Conservation (phyloP, 2,888 invertebrate genomes). For the Adela reaumurella region DNA sequence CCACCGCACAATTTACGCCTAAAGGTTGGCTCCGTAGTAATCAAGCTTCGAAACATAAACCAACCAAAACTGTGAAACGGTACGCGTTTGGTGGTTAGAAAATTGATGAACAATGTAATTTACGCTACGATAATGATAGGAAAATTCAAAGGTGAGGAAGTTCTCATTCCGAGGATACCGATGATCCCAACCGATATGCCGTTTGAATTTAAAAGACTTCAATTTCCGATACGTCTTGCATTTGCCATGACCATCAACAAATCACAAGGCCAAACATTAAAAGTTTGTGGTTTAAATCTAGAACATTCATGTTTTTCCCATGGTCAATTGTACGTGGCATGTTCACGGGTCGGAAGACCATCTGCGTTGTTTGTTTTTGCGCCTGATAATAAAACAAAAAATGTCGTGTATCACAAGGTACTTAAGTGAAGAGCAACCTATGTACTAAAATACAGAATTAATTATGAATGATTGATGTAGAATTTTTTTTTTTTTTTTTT, state of each 20-base stretch:
- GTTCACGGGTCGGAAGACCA: constrained; percentile 15
- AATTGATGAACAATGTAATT: constrained; percentile 15
- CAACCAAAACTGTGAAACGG: constrained; percentile 15
- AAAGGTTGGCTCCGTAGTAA: constrained; percentile 18
- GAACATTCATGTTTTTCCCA: constrained; percentile 14
- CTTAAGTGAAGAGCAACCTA: neutral
- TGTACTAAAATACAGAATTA: neutral
- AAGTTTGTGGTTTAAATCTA: constrained; percentile 14
- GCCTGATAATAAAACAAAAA: constrained; percentile 11
- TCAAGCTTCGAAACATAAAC: constrained; percentile 18
- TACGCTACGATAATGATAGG: constrained; percentile 11
- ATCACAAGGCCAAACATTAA: constrained; percentile 17
- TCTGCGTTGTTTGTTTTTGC: constrained; percentile 11
- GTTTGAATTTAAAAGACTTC: constrained; percentile 13
- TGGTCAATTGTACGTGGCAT: constrained; percentile 19
- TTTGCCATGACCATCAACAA: constrained; percentile 20
- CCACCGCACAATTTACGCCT: constrained; percentile 17
- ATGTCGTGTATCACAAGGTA: neutral
- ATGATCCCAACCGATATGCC: constrained; percentile 9
- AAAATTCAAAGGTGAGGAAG: constrained; percentile 4
- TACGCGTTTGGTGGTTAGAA: constrained; percentile 13
- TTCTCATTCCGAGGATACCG: constrained; percentile 13
- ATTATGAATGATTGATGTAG: too few relatives aligned
- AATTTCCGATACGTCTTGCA: constrained; percentile 16
- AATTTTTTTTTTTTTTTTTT: too few relatives aligned